Base-by-base conservation (phyloP, 92 coral and sea anemone genomes). In the Palythoa grandis region DNA sequence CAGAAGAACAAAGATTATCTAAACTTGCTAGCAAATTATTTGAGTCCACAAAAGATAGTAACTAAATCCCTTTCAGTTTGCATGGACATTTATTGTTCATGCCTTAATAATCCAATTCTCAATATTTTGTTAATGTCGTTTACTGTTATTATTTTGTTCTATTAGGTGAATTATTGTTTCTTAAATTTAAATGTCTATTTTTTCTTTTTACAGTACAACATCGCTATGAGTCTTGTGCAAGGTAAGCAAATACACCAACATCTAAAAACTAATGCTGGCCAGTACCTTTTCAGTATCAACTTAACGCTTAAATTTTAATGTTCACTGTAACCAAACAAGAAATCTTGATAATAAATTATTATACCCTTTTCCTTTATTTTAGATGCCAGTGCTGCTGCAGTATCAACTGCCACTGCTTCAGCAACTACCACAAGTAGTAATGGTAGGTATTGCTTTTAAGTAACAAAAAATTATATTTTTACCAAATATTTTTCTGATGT, bases 171-270 rank as follows among this genome's bases (percentile, higher is more conserved):
- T 52, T 57, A 57, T 57, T 57, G 63, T 57, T 57, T 57, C 63
- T 57, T n/a, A n/a, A n/a, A n/a, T n/a, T n/a, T n/a, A n/a, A n/a
- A n/a, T n/a, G n/a, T n/a, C n/a, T n/a, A n/a, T 57, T 52, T 52
- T 57, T 57, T 57, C 63, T 9, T 57, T 57, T 57, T 57, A 57
- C 63, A 57, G 63, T 57, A 57, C 63, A 57, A 57, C 63, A 57
- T 57, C 63, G 63, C 63, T 57, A 57, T 12, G 63, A 57, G 63
- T 57, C 63, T 57, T 57, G 63, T 57, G 15, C 63, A 57, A 57
- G 63, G 63, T 57, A 57, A 57, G 63, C 63, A 57, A 57, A 57
- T 57, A 57, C 63, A 57, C 63, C 63, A 57, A 57, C 63, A 57
- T 57, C 16, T 3, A 57, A 57, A 57, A 57, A 57, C 63, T 57